Evolutionary conservation across 2,888 invertebrate genomes (phyloP), one percentile per base, ranked within the genome.

Genomic region (Campaea margaritaria): DNA sequence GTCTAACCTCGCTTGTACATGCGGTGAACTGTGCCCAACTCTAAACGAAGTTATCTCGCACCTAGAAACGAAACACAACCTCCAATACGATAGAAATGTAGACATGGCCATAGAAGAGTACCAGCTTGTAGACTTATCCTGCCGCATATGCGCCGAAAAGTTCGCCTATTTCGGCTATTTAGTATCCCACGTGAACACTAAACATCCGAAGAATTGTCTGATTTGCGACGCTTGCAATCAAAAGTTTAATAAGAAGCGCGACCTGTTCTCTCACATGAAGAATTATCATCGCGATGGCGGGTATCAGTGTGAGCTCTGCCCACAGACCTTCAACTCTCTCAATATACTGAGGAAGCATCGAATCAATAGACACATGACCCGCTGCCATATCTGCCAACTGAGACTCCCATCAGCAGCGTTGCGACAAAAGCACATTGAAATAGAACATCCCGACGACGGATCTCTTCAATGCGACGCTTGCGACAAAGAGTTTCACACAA

Each of bases 251-350:
- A 91, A 91, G 39, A 86, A 85, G 50, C 68, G 91, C 0, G 91
- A 91, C 68, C 64, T 92, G 2, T 91, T 91, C 47, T 89, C 91
- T 0, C 91, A 91, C 42, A 86, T 88, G 15, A 91, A 91, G 57
- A 91, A 91, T 58, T 91, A 91, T 65, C 91, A 91, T 27, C 72
- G 89, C n/a, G 91, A 89, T 65, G 91, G 91, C 0, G 91, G 91
- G 0, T 91, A 91, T 38, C 77, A 79, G 49, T 91, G 91, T 49
- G 91, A 91, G 36, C 51, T 81, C 12, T 91, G 91, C 48, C 82
- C 87, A 0, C 83, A 86, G 54, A 83, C 68, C 9, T 92, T 92
- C 41, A 81, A 69, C 13, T 90, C 91, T 0, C 62, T 89, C 0
- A 91, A 91, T 49, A 90, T 91, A 21, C 67, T 92, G 34, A 72